Conservation (phyloP, 1,140 invertebrate species). For the Araneus ventricosus region DNA sequence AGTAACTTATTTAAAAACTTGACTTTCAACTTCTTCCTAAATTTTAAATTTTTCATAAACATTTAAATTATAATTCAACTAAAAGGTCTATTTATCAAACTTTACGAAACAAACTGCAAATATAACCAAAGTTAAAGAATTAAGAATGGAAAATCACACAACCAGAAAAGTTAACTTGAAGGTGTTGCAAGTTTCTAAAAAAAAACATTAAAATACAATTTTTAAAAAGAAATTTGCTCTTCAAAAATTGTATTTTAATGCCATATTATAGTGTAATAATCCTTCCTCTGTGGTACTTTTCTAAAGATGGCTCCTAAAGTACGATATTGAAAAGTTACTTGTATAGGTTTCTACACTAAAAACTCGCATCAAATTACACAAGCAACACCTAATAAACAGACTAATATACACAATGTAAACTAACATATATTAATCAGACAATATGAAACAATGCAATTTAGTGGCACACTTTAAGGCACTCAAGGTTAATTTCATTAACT, state of each 20-base stretch:
- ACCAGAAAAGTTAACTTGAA: not conserved
- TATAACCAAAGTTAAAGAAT: not conserved
- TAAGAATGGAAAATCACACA: not conserved
- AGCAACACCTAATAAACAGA: not conserved
- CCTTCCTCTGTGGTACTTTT: not conserved
- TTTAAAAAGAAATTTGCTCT: too few species aligned
- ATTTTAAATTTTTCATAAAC: not conserved
- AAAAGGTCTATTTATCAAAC: not conserved
- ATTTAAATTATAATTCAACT: not conserved
- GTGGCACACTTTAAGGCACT: slow-evolving; percentile 75
- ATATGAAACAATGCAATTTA: slow-evolving; percentile 61
- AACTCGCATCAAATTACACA: not conserved
- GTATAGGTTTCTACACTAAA: slow-evolving; percentile 14
- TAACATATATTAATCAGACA: slow-evolving; percentile 36
- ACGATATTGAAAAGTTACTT: slow-evolving; percentile 1
- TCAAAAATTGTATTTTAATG: too few species aligned
- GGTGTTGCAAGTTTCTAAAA: too few species aligned
- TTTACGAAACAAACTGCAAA: not conserved
- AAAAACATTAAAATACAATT: too few species aligned
- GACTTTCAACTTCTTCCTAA: not conserved
- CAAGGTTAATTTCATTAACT: slow-evolving; percentile 68
- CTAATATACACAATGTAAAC: slow-evolving; percentile 23
- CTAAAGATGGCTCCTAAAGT: slow-evolving; percentile 3
- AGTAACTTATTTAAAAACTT: not conserved
- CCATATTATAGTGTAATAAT: too few species aligned